Evolutionary conservation across 2,888 invertebrate genomes (phyloP), one percentile per base, ranked within the genome.

Genomic region (Caenorhabditis sp.): DNA sequence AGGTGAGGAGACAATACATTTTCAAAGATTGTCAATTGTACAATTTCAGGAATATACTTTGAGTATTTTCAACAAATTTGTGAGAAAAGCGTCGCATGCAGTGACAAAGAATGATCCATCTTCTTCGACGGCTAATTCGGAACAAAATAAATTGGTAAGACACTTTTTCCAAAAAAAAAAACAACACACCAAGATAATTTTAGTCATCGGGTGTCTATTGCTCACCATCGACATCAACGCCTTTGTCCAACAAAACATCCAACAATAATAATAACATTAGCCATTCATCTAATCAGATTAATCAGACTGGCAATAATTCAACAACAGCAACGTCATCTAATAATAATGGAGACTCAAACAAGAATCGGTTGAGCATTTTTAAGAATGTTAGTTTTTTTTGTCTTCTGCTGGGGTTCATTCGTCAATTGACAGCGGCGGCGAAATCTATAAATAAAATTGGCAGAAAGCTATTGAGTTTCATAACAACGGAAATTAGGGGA

Each of bases 71-170:
- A 77, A 71, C 31, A 80, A 80, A 53, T 77, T 80, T 63, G 72
- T 80, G n/a, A 43, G 77, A 23, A 79, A 79, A 65, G 79, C 79
- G n/a, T 77, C 77, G 1, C 75, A 75, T 52, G 80, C 77, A 8
- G 80, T 80, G 7, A 71, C 80, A 8, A 80, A 76, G 57, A 74
- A 69, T 26, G 77, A 76, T 54, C 60, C 65, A n/a, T 26, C 62
- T 23, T 59, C 68, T 20, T 61, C 65, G 0, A 59, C 50, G 3
- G 14, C 59, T 12, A 59, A 36, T 49, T 59, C 62, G 10, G 17
- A 17, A 26, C 21, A 20, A 21, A 20, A 53, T 53, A 56, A 23
- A 56, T 26, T 25, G 17, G 56, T 56, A 5, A 23, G 53, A n/a
- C 14, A 38, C 14, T 38, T 14, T 38, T 14, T 38, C 14, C 7